Conservation (phyloP, 2,113 vertebrate genomes). For the Oryzias melastigma region DNA sequence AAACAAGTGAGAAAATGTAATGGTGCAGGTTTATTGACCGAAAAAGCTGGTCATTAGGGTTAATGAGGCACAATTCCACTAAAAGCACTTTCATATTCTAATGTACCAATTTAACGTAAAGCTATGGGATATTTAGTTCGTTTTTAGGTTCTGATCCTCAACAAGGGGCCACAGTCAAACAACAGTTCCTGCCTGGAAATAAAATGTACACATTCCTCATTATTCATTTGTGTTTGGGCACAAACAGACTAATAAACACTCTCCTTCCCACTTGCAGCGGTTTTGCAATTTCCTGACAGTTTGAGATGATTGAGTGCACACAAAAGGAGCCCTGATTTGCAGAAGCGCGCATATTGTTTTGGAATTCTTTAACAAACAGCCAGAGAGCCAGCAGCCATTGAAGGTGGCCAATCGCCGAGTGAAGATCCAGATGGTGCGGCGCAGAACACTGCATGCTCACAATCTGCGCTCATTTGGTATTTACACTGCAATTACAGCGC, state of each 20-base stretch:
- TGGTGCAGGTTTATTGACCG: background rate
- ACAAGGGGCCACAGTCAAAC: too few species aligned
- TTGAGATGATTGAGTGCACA: background rate
- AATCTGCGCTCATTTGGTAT: slow-evolving; percentile 16
- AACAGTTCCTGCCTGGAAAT: too few species aligned
- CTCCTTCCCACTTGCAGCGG: slow-evolving; percentile 6
- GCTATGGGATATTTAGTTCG: background rate
- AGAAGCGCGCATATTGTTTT: slow-evolving; percentile 13
- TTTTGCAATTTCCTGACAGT: background rate
- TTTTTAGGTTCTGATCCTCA: too few species aligned
- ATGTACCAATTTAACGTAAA: background rate
- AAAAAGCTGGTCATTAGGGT: background rate
- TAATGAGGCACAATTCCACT: slow-evolving; percentile 5
- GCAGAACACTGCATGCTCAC: slow-evolving; percentile 5
- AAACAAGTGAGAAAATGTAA: slow-evolving; percentile 2
- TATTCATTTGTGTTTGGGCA: background rate
- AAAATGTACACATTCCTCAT: too few species aligned
- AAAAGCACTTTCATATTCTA: background rate
- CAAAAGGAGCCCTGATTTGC: background rate
- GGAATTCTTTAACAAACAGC: slow-evolving; percentile 10
- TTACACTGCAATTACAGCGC: slow-evolving; percentile 11
- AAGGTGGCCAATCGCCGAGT: slow-evolving; percentile 4
- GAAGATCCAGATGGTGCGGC: slow-evolving; percentile 28
- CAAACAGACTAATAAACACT: background rate
- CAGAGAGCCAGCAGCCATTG: slow-evolving; percentile 1